phyloP scores from a whole-genome alignment of 1,140 invertebrate species.

The Ceratina japonica region DNA sequence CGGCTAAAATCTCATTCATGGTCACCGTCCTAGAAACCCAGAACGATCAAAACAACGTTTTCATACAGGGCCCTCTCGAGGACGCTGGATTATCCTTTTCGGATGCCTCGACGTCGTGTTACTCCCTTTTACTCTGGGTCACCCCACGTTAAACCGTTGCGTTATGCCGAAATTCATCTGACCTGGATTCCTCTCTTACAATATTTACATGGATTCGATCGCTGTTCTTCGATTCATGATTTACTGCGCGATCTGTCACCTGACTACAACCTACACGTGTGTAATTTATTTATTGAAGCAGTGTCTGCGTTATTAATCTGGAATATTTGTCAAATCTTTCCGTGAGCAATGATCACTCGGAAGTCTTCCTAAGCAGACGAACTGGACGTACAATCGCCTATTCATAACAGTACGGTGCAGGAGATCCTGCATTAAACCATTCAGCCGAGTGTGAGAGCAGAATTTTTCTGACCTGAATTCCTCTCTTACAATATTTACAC shows the following conservation, averaged over 20 bases:
- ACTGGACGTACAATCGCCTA: too few species aligned
- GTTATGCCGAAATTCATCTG: conserved; percentile 64
- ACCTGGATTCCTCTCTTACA: conserved; percentile 66
- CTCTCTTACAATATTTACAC: conserved; percentile 62
- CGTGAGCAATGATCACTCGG: too few species aligned
- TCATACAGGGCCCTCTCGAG: conserved; percentile 69
- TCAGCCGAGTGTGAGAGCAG: conserved; percentile 37
- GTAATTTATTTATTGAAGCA: too few species aligned
- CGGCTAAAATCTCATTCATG: conserved; percentile 70
- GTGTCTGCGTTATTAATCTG: too few species aligned
- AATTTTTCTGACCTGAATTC: conserved; percentile 71
- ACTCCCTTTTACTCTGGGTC: conserved; percentile 17
- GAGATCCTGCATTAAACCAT: conserved; percentile 34
- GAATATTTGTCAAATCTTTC: too few species aligned
- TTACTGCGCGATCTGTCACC: too few species aligned
- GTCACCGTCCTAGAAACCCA: conserved; percentile 75
- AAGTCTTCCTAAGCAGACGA: too few species aligned
- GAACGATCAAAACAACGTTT: conserved; percentile 78
- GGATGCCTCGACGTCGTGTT: conserved; percentile 34
- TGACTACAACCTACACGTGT: too few species aligned
- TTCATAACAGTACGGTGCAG: too few species aligned
- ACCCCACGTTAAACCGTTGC: conserved; percentile 41
- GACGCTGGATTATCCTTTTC: conserved; percentile 72
- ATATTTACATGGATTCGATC: conserved; percentile 63
- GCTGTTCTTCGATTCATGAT: too few species aligned